These are phyloP conservation scores for Setipinna tenuifilis DNA, from an alignment of 2,797 vertebrate species.

Conservation along the genomic window DNA sequence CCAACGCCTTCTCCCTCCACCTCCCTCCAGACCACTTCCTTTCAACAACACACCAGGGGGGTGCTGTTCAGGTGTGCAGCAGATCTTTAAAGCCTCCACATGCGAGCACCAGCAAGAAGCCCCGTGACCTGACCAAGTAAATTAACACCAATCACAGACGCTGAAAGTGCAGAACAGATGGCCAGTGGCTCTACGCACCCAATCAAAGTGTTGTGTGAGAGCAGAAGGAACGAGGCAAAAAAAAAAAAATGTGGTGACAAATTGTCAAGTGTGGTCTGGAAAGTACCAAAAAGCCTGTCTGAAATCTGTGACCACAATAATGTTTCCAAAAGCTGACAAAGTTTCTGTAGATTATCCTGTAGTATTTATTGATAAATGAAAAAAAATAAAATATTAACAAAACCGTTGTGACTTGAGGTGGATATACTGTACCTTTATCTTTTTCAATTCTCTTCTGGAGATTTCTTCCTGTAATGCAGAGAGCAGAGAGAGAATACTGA, in stretches of 20 bases:
- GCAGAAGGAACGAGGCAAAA: background rate
- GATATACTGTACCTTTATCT: too few species aligned
- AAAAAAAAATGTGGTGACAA: background rate
- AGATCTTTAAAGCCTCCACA: background rate
- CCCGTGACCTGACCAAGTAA: background rate
- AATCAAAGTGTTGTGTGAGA: constrained; percentile 15
- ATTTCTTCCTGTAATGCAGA: background rate
- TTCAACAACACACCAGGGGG: constrained; percentile 1
- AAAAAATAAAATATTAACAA: background rate
- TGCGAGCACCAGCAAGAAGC: background rate
- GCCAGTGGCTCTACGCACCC: background rate
- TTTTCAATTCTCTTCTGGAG: background rate
- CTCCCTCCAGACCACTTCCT: background rate
- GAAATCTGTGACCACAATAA: constrained; percentile 10
- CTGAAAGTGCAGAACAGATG: background rate
- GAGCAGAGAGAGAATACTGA: background rate
- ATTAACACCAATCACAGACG: constrained; percentile 21
- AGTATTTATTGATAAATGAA: background rate
- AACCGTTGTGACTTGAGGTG: too few species aligned
- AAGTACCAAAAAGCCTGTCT: constrained; percentile 15
- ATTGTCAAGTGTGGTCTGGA: background rate
- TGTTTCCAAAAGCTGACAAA: background rate
- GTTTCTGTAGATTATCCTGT: background rate
- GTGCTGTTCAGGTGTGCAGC: background rate
- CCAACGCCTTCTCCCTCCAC: background rate